Percentiles rank a stretch among this genome's conserved stretches.
Conservation (phyloP, 2,797 vertebrate genomes). For the Rachycentron canadum region DNA sequence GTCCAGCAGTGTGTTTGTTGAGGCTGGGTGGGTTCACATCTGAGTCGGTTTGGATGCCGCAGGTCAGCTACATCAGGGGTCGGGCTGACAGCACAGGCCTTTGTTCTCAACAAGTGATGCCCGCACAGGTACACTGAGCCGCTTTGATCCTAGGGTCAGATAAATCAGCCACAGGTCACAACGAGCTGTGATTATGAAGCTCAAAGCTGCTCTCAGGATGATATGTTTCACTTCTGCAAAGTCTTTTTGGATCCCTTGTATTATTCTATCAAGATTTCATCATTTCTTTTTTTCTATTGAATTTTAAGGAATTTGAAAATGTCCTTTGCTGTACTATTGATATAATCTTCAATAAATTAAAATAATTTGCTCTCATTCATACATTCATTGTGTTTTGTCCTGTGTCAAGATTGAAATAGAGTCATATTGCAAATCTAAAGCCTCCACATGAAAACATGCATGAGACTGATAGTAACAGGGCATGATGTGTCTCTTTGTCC, state of each 20-base stretch:
- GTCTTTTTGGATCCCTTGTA: not conserved
- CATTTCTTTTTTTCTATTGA: not conserved
- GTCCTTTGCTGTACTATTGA: not conserved
- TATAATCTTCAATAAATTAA: not conserved
- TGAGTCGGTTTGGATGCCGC: slow-evolving; percentile 50
- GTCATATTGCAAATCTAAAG: not conserved
- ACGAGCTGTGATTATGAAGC: slow-evolving; percentile 51
- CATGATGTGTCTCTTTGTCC: not conserved
- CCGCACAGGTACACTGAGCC: slow-evolving; percentile 60
- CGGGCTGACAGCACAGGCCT: slow-evolving; percentile 63
- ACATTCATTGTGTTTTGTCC: too few species aligned
- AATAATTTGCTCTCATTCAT: too few species aligned
- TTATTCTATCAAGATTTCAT: not conserved
- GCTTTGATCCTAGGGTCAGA: slow-evolving; percentile 78
- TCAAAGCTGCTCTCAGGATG: slow-evolving; percentile 31
- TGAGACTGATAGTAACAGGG: not conserved
- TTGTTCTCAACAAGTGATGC: slow-evolving; percentile 79
- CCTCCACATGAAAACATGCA: not conserved
- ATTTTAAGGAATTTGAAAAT: too few species aligned
- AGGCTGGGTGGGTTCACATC: slow-evolving; percentile 62
- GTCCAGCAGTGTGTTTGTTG: slow-evolving; percentile 71
- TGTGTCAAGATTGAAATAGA: not conserved
- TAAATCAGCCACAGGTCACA: slow-evolving; percentile 58
- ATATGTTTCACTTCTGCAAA: slow-evolving; percentile 7
- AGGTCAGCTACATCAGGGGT: slow-evolving; percentile 58